phyloP scores from a whole-genome alignment of 1,140 invertebrate genomes.

The Drosophila santomea region DNA sequence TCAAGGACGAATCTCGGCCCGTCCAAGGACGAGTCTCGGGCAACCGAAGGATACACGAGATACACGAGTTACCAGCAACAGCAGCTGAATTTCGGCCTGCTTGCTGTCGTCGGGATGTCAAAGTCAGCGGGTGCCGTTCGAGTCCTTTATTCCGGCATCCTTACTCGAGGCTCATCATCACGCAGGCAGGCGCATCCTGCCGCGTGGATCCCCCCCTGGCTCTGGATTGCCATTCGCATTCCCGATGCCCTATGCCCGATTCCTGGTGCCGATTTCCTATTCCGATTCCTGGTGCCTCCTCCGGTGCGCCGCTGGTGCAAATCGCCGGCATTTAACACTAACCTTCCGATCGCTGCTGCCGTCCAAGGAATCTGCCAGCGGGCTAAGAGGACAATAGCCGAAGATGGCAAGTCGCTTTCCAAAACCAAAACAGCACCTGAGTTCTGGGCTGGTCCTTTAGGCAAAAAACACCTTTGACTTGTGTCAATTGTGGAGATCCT shows the following conservation, averaged over 20 bases:
- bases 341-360: slow-evolving; percentile 49
- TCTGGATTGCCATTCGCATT: neutral
- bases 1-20: slow-evolving; percentile 49
- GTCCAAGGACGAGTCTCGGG: slow-evolving; percentile 2
- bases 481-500: neutral
- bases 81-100: slow-evolving; percentile 62
- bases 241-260: neutral
- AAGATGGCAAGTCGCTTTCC: slow-evolving; percentile 25
- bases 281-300: slow-evolving; percentile 35
- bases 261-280: neutral
- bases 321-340: slow-evolving; percentile 75
- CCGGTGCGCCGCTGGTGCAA: slow-evolving; percentile 77
- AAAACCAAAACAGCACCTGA: slow-evolving; percentile 52
- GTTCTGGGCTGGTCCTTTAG: neutral
- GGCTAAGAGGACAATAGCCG: slow-evolving; percentile 13
- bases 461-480: slow-evolving; percentile 36
- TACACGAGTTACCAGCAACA: neutral
- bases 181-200: slow-evolving; percentile 53
- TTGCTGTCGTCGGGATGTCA: slow-evolving; percentile 59
- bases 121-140: slow-evolving; percentile 55
- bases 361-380: slow-evolving; percentile 14
- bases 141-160: slow-evolving; percentile 15
- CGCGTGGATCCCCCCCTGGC: slow-evolving; percentile 49
- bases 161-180: slow-evolving; percentile 64
- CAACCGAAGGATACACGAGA: slow-evolving; percentile 27